Evolutionary conservation across 2,113 vertebrate genomes (phyloP).

Genomic region (Poeciliopsis retropinna): DNA sequence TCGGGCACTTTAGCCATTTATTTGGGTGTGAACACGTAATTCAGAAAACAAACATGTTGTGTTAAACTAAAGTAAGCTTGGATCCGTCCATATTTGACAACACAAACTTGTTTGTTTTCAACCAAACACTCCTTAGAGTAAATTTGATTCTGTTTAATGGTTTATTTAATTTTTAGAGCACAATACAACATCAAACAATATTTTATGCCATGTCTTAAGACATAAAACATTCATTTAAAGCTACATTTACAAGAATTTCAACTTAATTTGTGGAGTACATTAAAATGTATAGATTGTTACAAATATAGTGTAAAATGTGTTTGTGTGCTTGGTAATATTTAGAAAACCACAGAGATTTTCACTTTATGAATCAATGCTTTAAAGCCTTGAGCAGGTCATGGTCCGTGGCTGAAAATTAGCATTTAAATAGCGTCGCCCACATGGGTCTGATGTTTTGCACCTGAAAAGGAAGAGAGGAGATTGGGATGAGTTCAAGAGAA

Average conservation of each 20-base stretch:
- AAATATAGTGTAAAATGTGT: constrained; percentile 25
- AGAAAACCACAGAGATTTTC: constrained; percentile 26
- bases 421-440: constrained; percentile 78
- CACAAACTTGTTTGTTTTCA: no score
- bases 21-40: background rate
- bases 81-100: no score
- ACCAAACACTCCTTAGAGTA: no score
- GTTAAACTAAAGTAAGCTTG: background rate
- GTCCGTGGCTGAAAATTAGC: constrained; percentile 69
- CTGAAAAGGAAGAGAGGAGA: constrained; percentile 34
- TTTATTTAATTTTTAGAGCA: background rate
- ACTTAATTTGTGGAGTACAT: constrained; percentile 17
- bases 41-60: background rate
- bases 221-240: constrained; percentile 9
- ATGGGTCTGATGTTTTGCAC: constrained; percentile 51
- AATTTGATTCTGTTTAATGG: no score
- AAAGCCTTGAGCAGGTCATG: constrained; percentile 54
- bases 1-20: background rate
- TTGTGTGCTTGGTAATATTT: constrained; percentile 24
- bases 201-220: background rate
- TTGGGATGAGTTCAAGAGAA: constrained; percentile 25
- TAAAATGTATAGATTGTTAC: constrained; percentile 19
- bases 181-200: constrained; percentile 16
- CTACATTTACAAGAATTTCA: background rate
- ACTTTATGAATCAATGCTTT: constrained; percentile 54